Evolutionary conservation across 2,113 vertebrate genomes (phyloP), one percentile per base, ranked within the genome.

Genomic region (Tachysurus fulvidraco): DNA sequence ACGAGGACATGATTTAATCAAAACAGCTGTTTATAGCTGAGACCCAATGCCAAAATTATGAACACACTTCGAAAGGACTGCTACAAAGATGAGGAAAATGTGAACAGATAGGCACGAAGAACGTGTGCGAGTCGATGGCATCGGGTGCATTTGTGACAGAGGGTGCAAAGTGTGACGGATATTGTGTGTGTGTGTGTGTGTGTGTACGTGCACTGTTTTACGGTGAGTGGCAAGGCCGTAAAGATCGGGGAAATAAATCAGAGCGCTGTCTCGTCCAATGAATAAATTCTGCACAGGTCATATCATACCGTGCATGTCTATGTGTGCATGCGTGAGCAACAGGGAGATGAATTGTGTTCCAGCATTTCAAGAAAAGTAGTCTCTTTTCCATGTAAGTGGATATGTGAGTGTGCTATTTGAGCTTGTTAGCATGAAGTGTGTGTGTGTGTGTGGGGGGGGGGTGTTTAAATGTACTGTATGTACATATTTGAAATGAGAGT

Each of bases 171-270:
- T 85, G 67, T 36, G 54, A 36, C 41, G 17, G 36, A 74, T 76
- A 28, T 9, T 28, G 36, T 9, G 36, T 64, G 85, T 76, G 55
- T 69, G 77, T 78, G 73, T 50, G 50, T 64, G 74, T 69, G 64
- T 46, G 64, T 55, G 46, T 81, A 52, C 44, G 67, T 76, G 77
- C 50, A 41, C 30, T 65, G 78, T 59, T 55, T 67, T 84, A 79
- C 86, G 79, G 30, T 65, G 84, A 89, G 81, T 84, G 88, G 90
- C 85, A 90, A 77, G 89, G 82, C 88, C 85, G 83, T 90, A 91
- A 93, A 92, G 92, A 92, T 92, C 92, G 94, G 88, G 52, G 89
- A 90, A 86, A 88, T 93, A 92, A 93, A 94, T 93, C 86, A 85
- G 28, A 88, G 90, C 81, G 77, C 89, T 85, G 89, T 90, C 91